A percentile compares a stretch with the other conserved stretches of the same genome.
These are phyloP conservation scores for Xanthorhoe spadicearia DNA, from an alignment of 2,888 invertebrate genomes.

Conservation along the genomic window DNA sequence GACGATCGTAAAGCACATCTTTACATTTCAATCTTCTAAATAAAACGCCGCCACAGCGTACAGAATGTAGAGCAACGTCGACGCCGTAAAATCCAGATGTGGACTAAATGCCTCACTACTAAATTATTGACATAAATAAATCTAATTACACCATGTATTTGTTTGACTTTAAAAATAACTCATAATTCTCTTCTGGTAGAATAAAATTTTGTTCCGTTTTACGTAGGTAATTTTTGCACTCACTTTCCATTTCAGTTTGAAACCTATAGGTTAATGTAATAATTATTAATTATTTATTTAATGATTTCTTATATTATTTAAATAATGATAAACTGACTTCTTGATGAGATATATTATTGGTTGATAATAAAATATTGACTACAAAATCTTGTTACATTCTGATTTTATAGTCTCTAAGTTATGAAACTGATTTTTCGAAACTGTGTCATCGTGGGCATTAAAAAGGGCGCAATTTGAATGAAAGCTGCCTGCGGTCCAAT, in stretches of 20 bases:
- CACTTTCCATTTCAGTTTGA: no score
- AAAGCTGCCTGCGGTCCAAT: slow-evolving; percentile 58
- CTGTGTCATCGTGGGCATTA: slow-evolving; percentile 53
- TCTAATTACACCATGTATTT: no score
- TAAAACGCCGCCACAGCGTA: slow-evolving; percentile 31
- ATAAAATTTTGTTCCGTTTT: no score
- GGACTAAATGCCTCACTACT: background rate
- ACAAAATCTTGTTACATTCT: no score
- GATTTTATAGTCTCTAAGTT: background rate
- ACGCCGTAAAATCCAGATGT: slow-evolving; percentile 17
- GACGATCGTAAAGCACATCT: slow-evolving; percentile 64
- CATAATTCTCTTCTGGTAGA: no score
- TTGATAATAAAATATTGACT: no score
- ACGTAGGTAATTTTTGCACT: no score
- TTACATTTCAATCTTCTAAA: slow-evolving; percentile 45
- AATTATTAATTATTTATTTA: no score
- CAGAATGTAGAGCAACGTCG: slow-evolving; percentile 4
- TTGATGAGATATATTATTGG: no score
- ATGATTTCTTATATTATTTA: no score
- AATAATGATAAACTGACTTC: no score
- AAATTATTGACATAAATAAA: background rate
- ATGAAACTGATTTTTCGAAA: background rate
- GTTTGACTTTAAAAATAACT: background rate
- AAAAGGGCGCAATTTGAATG: slow-evolving; percentile 63
- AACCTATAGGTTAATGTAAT: no score